Evolutionary conservation across 2,113 vertebrate species (phyloP).

Genomic region (Catharus bicknelli): DNA sequence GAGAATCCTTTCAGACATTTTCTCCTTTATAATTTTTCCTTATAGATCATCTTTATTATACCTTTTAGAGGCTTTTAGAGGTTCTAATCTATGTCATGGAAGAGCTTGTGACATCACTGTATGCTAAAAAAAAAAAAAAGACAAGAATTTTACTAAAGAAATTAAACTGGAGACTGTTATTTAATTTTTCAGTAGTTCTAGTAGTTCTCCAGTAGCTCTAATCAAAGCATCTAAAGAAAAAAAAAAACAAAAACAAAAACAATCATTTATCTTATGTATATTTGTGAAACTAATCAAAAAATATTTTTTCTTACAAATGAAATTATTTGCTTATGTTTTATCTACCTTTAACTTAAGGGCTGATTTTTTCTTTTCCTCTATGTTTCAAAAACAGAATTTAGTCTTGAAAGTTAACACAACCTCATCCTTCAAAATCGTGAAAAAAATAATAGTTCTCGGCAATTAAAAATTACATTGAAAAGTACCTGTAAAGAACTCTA

Average conservation of each 20-base stretch:
- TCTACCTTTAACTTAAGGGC: neutral
- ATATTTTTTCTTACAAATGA: neutral
- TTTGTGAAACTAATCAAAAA: neutral
- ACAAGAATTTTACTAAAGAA: too few species aligned
- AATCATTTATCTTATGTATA: neutral
- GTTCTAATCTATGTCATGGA: neutral
- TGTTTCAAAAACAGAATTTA: neutral
- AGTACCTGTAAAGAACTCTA: neutral
- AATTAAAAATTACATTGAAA: neutral
- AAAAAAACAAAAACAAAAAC: neutral
- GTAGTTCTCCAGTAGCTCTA: neutral
- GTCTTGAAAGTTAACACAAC: neutral
- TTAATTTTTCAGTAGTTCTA: neutral
- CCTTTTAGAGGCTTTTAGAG: neutral
- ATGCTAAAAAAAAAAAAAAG: neutral
- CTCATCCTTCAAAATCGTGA: neutral
- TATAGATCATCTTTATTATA: neutral
- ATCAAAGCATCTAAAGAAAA: neutral
- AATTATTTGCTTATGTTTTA: neutral
- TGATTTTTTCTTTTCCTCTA: neutral
- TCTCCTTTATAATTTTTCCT: neutral
- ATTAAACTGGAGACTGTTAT: neutral
- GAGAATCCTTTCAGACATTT: neutral
- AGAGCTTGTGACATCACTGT: neutral
- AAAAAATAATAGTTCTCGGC: neutral